Conservation (phyloP, 2,113 vertebrate species). For the Furnarius figulus region DNA sequence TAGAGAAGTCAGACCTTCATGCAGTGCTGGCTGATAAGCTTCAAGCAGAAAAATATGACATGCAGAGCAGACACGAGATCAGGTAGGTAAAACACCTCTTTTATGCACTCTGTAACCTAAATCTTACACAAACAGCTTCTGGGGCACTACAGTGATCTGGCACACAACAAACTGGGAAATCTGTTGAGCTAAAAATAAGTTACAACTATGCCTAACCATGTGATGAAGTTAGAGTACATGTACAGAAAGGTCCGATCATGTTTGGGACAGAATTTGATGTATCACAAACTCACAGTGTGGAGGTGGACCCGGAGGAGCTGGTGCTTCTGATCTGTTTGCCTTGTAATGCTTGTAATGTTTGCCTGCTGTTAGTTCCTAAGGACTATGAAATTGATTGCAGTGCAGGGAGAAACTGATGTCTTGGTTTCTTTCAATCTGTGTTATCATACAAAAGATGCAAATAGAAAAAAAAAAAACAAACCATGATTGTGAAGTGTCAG, state of each 20-base stretch:
- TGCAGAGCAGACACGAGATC: constrained; percentile 87
- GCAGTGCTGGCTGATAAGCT: constrained; percentile 90
- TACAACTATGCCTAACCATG: background rate
- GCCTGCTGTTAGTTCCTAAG: background rate
- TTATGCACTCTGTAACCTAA: background rate
- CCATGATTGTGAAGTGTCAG: background rate
- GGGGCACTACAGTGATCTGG: background rate
- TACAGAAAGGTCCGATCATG: background rate
- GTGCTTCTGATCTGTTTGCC: background rate
- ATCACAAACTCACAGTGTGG: background rate
- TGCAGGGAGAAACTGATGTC: background rate
- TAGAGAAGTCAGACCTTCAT: constrained; percentile 94
- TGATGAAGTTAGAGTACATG: background rate
- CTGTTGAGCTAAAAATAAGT: background rate
- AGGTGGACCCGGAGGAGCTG: background rate
- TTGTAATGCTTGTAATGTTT: background rate
- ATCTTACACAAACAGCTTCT: background rate
- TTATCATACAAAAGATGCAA: background rate
- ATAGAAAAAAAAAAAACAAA: background rate
- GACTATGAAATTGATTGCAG: background rate
- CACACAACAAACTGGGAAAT: background rate
- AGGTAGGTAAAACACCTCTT: constrained; percentile 75
- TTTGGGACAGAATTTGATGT: background rate
- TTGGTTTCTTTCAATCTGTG: background rate
- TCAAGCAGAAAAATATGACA: constrained; percentile 91